These are phyloP conservation scores for Branchellion lobata DNA, from an alignment of 2,888 invertebrate species.

Conservation along the genomic window DNA sequence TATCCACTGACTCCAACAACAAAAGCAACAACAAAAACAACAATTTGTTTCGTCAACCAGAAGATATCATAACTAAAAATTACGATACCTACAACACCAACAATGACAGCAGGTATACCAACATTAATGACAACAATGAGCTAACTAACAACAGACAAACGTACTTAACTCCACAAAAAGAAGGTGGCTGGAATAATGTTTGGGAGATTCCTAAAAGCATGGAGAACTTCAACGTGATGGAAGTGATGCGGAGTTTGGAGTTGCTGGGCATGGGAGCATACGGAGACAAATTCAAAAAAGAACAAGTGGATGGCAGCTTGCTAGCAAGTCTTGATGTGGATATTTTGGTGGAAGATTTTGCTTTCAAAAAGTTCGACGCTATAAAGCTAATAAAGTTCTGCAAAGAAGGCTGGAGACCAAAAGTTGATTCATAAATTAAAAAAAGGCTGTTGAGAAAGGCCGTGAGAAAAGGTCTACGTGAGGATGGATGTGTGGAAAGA, in stretches of 20 bases:
- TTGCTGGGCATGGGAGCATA: constrained; percentile 44
- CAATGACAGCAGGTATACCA: not conserved
- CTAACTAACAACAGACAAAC: not conserved
- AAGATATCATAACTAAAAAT: too few species aligned
- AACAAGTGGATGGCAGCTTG: constrained; percentile 45
- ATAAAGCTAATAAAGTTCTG: constrained; percentile 46
- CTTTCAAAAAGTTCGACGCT: constrained; percentile 43
- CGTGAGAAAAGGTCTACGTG: not conserved
- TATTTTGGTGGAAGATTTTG: constrained; percentile 37
- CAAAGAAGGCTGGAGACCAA: constrained; percentile 46
- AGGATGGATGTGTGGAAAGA: not conserved
- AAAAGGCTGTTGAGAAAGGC: too few species aligned
- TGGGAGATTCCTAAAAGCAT: constrained; percentile 42
- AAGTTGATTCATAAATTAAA: not conserved
- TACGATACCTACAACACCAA: too few species aligned
- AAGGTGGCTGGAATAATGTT: not conserved
- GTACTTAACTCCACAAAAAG: not conserved
- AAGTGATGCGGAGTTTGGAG: constrained; percentile 35
- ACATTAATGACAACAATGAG: not conserved
- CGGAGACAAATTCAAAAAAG: constrained; percentile 29
- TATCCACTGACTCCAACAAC: too few species aligned
- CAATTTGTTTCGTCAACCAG: too few species aligned
- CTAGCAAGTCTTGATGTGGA: constrained; percentile 34
- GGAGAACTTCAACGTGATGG: constrained; percentile 22
- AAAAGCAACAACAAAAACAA: too few species aligned